Base-by-base conservation (phyloP, 2,888 invertebrate genomes). In the Miltochrista miniata region DNA sequence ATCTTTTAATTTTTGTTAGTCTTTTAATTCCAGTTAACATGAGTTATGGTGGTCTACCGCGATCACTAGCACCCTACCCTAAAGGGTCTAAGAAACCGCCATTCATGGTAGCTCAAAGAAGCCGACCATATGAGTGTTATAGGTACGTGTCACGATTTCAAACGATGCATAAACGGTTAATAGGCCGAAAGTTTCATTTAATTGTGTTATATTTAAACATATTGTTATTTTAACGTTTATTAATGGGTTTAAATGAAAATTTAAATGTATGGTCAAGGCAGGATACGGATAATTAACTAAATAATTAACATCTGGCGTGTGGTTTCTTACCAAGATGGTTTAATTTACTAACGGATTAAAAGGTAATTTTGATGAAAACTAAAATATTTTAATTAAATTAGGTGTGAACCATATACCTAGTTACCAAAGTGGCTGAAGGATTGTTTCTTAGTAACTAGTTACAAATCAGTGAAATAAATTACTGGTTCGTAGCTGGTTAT, bases 71-170 rank as follows among this genome's bases (percentile, higher is more conserved):
- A 51, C 66, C 59, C 10, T 4, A 56, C 51, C 53, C 10, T 35
- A 40, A n/a, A 5, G 44, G 44, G 56, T 50, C 47, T 55, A 49
- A 65, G 59, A 56, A 59, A 54, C 59, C 55, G 60, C 61, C 65
- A 67, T 67, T 70, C 68, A 65, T 70, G 66, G 74, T 57, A 55
- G 64, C 76, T 76, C 82, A 85, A 82, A 85, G 80, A 68, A 66
- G 67, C 84, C 84, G 83, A 76, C 59, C 56, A 68, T 72, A 68
- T 67, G 64, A 69, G 68, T 72, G 75, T 72, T 68, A 70, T 68
- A 75, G 76, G 79, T 81, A 75, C 77, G 79, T 81, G 80, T 76
- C 73, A 66, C 39, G 75, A 74, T 70, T 70, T 71, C 71, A 77
- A 82, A 74, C 61, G 66, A 57, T 51, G 52, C 63, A 70, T 68